A percentile compares a stretch with the other conserved stretches of the same genome.
Conservation (phyloP, 92 coral and sea anemone species). For the Ricordea florida region DNA sequence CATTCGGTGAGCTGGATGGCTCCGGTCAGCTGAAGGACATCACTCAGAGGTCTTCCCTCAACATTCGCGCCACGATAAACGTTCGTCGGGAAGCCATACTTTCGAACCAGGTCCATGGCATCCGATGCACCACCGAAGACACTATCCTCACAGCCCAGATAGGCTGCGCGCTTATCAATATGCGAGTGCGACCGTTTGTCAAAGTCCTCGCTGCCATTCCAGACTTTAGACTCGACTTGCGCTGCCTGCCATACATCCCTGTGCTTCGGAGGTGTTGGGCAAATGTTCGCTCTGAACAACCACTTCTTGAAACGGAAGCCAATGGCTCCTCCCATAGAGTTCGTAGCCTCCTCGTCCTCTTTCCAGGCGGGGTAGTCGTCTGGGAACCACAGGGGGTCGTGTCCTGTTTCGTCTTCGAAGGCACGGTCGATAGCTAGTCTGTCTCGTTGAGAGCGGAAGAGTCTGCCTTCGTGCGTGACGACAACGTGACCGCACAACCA, state of each 20-base stretch:
- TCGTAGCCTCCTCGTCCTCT: background rate
- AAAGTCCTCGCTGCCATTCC: background rate
- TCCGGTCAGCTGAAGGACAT: constrained; percentile 36
- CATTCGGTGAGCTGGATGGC: constrained; percentile 24
- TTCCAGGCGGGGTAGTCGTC: background rate
- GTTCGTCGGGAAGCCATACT: constrained; percentile 48
- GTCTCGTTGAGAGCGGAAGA: no score
- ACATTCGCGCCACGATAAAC: constrained; percentile 35
- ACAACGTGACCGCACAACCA: constrained; percentile 1
- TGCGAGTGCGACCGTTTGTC: no score
- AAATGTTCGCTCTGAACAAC: background rate
- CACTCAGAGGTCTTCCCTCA: constrained; percentile 40
- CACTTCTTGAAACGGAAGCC: background rate
- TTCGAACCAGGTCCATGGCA: constrained; percentile 35
- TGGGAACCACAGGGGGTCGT: background rate
- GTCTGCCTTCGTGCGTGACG: constrained; percentile 1
- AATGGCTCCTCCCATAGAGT: constrained; percentile 9
- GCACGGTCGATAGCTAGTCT: background rate
- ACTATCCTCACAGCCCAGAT: constrained; percentile 35
- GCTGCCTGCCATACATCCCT: constrained; percentile 2
- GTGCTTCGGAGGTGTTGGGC: background rate
- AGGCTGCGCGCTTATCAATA: constrained; percentile 54
- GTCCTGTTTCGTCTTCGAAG: constrained; percentile 2
- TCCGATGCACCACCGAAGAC: background rate
- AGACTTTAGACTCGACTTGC: background rate